phyloP scores from a whole-genome alignment of 2,888 invertebrate genomes.

The Phaedon cochleariae region DNA sequence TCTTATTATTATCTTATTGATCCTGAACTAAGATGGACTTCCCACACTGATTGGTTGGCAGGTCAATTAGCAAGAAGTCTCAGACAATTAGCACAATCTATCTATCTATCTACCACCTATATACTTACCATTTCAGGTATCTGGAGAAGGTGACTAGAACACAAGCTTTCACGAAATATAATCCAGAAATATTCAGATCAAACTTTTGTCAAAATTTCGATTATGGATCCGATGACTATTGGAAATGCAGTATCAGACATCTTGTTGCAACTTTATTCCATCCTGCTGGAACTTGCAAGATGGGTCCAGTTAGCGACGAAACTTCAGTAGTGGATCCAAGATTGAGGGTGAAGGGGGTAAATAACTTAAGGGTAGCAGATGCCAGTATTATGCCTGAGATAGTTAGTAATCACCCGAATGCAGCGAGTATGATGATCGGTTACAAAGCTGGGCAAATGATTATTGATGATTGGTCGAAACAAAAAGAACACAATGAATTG shows the following conservation, averaged over 20 bases:
- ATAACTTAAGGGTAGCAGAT: conserved; percentile 76
- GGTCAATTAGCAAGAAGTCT: too few species aligned
- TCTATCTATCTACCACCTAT: too few species aligned
- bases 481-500: too few species aligned
- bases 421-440: conserved; percentile 61
- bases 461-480: conserved; percentile 52
- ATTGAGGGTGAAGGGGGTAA: conserved; percentile 73
- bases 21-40: too few species aligned
- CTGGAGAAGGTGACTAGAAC: conserved; percentile 60
- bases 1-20: too few species aligned
- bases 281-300: conserved; percentile 41
- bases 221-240: conserved; percentile 64
- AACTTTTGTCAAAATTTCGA: conserved; percentile 59
- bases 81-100: too few species aligned
- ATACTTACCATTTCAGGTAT: conserved; percentile 42
- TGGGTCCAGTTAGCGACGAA: conserved; percentile 60
- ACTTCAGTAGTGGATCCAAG: conserved; percentile 72
- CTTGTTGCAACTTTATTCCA: conserved; percentile 50
- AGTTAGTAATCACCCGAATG: conserved; percentile 68
- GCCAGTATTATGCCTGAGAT: conserved; percentile 83
- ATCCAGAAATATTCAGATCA: conserved; percentile 49
- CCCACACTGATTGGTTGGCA: too few species aligned
- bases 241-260: conserved; percentile 61
- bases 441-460: conserved; percentile 64
- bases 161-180: conserved; percentile 55